Evolutionary conservation across 2,888 invertebrate species (phyloP).

Genomic region (Xestia c-nigrum): DNA sequence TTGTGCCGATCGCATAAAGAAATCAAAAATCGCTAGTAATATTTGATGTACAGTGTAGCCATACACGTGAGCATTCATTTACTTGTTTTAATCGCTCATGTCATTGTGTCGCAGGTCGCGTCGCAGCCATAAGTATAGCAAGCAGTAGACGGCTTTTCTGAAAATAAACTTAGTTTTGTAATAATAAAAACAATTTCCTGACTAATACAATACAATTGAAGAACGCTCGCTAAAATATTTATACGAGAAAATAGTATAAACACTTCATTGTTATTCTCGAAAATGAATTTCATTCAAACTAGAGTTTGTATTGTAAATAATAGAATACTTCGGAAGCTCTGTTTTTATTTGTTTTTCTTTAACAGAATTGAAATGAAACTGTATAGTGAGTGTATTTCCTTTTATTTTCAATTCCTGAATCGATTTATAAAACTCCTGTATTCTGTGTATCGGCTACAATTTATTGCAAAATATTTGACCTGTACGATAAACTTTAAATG

Average conservation of each 20-base stretch:
- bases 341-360: slow-evolving; percentile 3
- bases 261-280: slow-evolving; percentile 2
- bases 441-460: not conserved
- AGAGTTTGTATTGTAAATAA: slow-evolving; percentile 11
- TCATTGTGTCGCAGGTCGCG: too few species aligned
- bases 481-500: not conserved
- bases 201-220: not conserved
- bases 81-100: too few species aligned
- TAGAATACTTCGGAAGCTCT: not conserved
- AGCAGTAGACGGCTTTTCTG: not conserved
- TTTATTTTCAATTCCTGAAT: not conserved
- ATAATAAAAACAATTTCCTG: slow-evolving; percentile 5
- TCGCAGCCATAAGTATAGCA: too few species aligned
- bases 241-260: slow-evolving; percentile 1
- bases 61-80: too few species aligned
- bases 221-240: slow-evolving; percentile 12
- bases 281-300: slow-evolving; percentile 9
- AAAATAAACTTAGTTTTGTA: not conserved
- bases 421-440: not conserved
- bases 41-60: too few species aligned
- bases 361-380: slow-evolving; percentile 1
- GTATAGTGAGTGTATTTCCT: not conserved
- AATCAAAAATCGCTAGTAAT: too few species aligned
- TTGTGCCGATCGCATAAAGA: too few species aligned
- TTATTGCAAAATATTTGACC: not conserved